Evolutionary conservation across 2,113 vertebrate species (phyloP).

Genomic region (Sceloporus tristichus): DNA sequence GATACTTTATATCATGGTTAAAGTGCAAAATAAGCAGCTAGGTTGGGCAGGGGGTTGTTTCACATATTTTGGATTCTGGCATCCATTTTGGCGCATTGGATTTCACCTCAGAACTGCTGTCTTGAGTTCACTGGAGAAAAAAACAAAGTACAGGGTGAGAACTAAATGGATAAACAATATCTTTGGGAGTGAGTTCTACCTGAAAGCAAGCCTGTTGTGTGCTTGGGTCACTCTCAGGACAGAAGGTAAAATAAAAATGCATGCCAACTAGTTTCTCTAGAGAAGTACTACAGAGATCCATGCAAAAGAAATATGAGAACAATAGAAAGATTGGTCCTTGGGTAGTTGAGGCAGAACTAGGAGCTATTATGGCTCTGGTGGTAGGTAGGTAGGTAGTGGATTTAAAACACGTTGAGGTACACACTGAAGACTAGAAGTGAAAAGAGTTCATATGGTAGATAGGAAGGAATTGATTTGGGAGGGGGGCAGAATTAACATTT

Average conservation of each 20-base stretch:
- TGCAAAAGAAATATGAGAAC: neutral
- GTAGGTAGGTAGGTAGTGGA: neutral
- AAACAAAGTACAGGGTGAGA: neutral
- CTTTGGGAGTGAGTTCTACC: neutral
- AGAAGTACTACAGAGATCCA: neutral
- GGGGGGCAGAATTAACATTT: neutral
- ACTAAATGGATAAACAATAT: neutral
- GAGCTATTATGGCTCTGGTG: neutral
- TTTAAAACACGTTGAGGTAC: neutral
- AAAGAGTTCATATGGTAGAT: neutral
- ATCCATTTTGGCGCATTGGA: neutral
- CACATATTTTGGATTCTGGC: neutral
- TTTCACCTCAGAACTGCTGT: neutral
- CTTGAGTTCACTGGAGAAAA: neutral
- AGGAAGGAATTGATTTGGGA: neutral
- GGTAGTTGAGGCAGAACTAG: neutral
- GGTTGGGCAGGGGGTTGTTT: neutral
- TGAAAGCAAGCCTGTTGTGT: neutral
- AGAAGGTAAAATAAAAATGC: neutral
- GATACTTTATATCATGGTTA: neutral
- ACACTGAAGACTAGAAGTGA: neutral
- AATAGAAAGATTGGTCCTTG: neutral
- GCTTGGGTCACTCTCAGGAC: neutral
- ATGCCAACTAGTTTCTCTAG: neutral
- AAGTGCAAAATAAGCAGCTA: neutral